phyloP scores from a whole-genome alignment of 2,797 vertebrate species.

The Bradypodion pumilum region DNA sequence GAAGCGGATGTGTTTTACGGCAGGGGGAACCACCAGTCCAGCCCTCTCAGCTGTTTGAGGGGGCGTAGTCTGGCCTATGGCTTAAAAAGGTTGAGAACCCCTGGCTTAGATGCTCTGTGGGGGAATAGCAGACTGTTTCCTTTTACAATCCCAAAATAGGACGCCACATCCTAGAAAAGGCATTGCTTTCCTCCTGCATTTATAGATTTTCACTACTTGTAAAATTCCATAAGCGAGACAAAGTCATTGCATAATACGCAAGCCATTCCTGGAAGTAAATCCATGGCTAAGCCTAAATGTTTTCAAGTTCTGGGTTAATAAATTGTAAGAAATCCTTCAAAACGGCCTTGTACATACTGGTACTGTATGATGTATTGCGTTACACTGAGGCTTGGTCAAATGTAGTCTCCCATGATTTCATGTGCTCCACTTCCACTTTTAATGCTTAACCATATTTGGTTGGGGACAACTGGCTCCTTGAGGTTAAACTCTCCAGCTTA shows the following conservation, averaged over 20 bases:
- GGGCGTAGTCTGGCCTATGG: too few species aligned
- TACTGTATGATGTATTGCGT: rapidly evolving
- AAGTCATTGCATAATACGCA: neutral
- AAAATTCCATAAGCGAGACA: neutral
- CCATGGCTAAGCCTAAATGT: neutral
- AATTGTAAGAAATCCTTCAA: rapidly evolving
- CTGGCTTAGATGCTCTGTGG: too few species aligned
- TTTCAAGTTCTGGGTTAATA: neutral
- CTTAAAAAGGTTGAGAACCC: too few species aligned
- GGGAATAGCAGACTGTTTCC: too few species aligned
- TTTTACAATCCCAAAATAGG: too few species aligned
- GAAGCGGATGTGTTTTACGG: too few species aligned
- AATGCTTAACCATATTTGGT: slow-evolving; percentile 25
- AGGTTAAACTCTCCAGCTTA: neutral
- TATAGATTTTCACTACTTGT: too few species aligned
- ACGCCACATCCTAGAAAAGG: too few species aligned
- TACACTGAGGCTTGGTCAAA: slow-evolving; percentile 25
- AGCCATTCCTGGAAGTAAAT: neutral
- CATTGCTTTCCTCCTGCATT: too few species aligned
- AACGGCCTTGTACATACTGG: rapidly evolving
- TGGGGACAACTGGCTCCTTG: neutral
- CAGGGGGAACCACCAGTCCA: too few species aligned
- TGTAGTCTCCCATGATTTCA: slow-evolving; percentile 54
- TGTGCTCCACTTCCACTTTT: slow-evolving; percentile 11
- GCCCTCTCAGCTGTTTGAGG: too few species aligned